phyloP scores from a whole-genome alignment of 1,140 invertebrate genomes.

The Drosophila subpulchrella region DNA sequence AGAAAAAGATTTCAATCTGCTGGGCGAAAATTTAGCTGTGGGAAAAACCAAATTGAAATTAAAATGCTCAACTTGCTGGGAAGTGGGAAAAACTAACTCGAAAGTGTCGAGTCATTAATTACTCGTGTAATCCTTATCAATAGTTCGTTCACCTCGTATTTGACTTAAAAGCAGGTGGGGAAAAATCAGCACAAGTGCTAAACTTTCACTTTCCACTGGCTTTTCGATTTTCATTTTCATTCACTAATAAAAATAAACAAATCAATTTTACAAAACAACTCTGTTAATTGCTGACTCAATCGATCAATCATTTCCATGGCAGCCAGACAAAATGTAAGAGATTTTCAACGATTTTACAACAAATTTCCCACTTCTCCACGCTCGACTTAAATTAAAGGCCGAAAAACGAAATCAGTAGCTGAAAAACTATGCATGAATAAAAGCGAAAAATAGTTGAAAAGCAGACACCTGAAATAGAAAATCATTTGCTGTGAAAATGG shows the following conservation, averaged over 20 bases:
- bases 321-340: conserved; percentile 21
- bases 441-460: conserved; percentile 37
- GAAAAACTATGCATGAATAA: conserved; percentile 19
- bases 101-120: conserved; percentile 29
- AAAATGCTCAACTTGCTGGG: conserved; percentile 13
- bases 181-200: conserved; percentile 48
- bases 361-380: conserved; percentile 33
- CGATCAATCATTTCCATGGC: conserved; percentile 29
- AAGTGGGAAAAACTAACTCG: conserved; percentile 6
- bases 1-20: conserved; percentile 20
- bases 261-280: conserved; percentile 33
- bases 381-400: conserved; percentile 38
- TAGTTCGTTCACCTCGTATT: conserved; percentile 38
- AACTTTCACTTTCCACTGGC: conserved; percentile 43
- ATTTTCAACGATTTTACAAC: conserved; percentile 39
- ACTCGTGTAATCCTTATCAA: conserved; percentile 19
- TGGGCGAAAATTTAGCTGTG: conserved; percentile 22
- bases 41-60: conserved; percentile 31
- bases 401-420: conserved; percentile 31
- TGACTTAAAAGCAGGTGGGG: conserved; percentile 13
- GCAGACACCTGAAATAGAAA: conserved; percentile 51
- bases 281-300: conserved; percentile 51
- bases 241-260: conserved; percentile 46
- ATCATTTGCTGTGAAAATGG: conserved; percentile 57
- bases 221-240: conserved; percentile 30